A percentile compares a stretch with the other conserved stretches of the same genome.
Conservation (phyloP, 2,113 vertebrate genomes). For the Neolamprologus brichardi region DNA sequence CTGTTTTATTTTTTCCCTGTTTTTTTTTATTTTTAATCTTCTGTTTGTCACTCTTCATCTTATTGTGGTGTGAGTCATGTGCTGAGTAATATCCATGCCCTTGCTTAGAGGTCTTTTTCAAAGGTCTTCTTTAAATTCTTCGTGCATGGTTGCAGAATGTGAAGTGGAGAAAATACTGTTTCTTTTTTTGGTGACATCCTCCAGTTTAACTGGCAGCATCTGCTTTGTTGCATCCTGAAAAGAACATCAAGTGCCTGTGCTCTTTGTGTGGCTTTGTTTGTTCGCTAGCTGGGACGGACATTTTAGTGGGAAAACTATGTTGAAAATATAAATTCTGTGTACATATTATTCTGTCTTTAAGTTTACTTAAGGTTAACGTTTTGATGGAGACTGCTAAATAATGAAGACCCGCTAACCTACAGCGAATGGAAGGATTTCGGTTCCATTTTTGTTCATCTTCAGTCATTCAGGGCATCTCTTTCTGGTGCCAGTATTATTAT, state of each 20-base stretch:
- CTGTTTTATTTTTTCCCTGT: background rate
- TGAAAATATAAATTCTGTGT: background rate
- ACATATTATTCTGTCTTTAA: slow-evolving; percentile 6
- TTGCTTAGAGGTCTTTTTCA: background rate
- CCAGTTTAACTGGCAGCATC: slow-evolving; percentile 9
- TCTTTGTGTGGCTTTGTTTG: slow-evolving; percentile 19
- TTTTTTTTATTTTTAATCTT: background rate
- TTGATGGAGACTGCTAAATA: background rate
- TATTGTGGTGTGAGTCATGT: slow-evolving; percentile 7
- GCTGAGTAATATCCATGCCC: background rate
- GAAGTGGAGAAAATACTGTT: background rate
- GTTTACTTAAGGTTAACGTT: slow-evolving; percentile 6
- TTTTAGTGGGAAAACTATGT: background rate
- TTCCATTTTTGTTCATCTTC: background rate
- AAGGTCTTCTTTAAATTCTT: slow-evolving; percentile 25
- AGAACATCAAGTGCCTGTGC: slow-evolving; percentile 62
- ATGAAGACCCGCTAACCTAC: background rate
- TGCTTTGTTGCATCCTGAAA: slow-evolving; percentile 30
- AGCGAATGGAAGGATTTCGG: background rate
- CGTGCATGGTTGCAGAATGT: slow-evolving; percentile 31
- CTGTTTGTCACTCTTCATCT: background rate
- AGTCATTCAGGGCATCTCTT: background rate
- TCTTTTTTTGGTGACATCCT: slow-evolving; percentile 4
- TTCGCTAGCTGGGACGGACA: background rate
- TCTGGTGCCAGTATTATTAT: background rate